Evolutionary conservation across 92 coral and sea anemone species (phyloP).

Genomic region (Meandrina meandrites): DNA sequence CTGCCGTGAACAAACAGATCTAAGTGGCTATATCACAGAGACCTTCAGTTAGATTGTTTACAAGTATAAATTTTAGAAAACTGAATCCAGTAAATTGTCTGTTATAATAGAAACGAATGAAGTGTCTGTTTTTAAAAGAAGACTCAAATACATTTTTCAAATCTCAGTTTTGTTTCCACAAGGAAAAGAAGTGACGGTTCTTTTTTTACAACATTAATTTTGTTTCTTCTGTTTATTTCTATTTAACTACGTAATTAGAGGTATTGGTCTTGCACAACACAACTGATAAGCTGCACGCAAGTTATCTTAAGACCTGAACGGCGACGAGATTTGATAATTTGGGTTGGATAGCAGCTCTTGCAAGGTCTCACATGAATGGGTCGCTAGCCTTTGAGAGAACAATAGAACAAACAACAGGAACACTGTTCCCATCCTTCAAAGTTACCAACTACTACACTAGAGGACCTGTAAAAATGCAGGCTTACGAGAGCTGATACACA

Average conservation of each 20-base stretch:
- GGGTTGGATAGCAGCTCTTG: not conserved
- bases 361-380: too few relatives aligned
- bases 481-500: too few relatives aligned
- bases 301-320: not conserved
- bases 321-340: not conserved
- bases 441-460: too few relatives aligned
- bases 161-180: not conserved
- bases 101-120: not conserved
- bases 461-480: too few relatives aligned
- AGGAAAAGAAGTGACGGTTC: not conserved
- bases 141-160: not conserved
- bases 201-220: not conserved
- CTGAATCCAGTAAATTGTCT: not conserved
- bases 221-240: not conserved
- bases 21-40: not conserved
- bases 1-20: not conserved
- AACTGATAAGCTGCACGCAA: slow-evolving; percentile 4
- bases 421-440: too few relatives aligned
- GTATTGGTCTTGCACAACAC: not conserved
- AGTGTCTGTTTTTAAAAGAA: not conserved
- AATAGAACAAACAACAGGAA: too few relatives aligned
- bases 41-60: not conserved
- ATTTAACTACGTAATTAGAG: not conserved
- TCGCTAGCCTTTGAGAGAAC: too few relatives aligned
- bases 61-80: not conserved